A percentile compares a stretch with the other conserved stretches of the same genome.
phyloP scores from a whole-genome alignment of 2,888 invertebrate species.

The Cactoblastis cactorum region DNA sequence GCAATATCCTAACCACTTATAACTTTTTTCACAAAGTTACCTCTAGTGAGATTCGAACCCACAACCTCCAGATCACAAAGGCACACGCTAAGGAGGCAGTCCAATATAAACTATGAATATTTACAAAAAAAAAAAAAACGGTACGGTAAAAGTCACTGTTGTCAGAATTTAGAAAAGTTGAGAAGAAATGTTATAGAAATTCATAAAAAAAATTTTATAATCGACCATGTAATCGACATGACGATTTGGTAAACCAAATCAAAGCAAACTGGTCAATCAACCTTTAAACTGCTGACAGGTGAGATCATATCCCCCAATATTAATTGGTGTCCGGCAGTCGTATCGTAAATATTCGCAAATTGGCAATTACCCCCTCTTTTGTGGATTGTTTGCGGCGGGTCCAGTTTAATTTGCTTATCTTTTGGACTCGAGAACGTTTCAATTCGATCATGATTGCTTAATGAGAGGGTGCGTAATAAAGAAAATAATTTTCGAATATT shows the following conservation, averaged over 20 bases:
- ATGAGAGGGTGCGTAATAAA: background rate
- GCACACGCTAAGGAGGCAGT: no score
- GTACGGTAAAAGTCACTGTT: no score
- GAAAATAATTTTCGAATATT: background rate
- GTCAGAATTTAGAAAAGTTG: no score
- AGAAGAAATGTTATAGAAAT: no score
- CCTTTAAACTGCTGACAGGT: background rate
- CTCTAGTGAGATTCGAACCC: no score
- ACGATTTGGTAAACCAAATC: background rate
- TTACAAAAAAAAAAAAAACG: no score
- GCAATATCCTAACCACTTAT: no score
- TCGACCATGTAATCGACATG: no score
- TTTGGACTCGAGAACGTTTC: background rate
- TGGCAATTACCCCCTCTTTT: constrained; percentile 38
- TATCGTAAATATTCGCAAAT: constrained; percentile 37
- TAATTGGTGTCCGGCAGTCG: constrained; percentile 30
- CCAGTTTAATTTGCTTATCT: constrained; percentile 2
- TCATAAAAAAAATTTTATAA: no score
- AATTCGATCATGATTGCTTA: background rate
- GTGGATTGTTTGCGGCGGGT: constrained; percentile 17
- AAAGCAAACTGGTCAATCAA: background rate
- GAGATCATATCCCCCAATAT: constrained; percentile 14
- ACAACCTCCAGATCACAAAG: no score
- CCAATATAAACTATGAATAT: no score
- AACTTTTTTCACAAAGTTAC: no score